Evolutionary conservation across 2,888 invertebrate species (phyloP).

Genomic region (Eristalis pertinax): DNA sequence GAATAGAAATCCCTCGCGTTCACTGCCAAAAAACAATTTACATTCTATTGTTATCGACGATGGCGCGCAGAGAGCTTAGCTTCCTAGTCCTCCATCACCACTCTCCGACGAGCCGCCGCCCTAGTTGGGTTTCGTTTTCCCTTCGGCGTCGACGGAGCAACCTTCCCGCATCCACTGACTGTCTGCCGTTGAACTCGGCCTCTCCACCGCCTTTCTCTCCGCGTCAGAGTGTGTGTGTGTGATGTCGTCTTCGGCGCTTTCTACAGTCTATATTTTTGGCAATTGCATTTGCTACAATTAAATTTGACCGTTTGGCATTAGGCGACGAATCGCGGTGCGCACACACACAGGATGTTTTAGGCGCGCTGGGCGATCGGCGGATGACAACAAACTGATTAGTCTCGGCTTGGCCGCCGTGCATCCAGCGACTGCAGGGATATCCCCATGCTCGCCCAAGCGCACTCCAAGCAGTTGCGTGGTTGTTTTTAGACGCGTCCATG

Average conservation of each 20-base stretch:
- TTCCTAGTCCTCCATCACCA: not conserved
- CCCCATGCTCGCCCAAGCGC: not conserved
- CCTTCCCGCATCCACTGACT: slow-evolving; percentile 2
- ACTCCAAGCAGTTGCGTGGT: not conserved
- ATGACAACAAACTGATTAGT: slow-evolving; percentile 12
- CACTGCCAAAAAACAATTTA: slow-evolving; percentile 68
- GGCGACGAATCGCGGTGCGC: not conserved
- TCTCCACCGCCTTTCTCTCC: not conserved
- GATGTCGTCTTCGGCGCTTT: too few species aligned
- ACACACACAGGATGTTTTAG: not conserved
- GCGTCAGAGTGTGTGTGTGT: not conserved
- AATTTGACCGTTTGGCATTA: slow-evolving; percentile 49
- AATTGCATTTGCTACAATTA: slow-evolving; percentile 68
- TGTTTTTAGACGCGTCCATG: slow-evolving; percentile 11
- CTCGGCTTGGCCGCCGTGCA: not conserved
- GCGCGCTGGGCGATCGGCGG: not conserved
- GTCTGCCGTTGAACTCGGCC: slow-evolving; percentile 56
- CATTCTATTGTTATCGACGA: slow-evolving; percentile 66
- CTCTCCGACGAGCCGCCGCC: not conserved
- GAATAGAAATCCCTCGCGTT: slow-evolving; percentile 24
- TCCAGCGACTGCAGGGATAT: not conserved
- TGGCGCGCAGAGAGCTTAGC: slow-evolving; percentile 34
- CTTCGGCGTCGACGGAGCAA: slow-evolving; percentile 16
- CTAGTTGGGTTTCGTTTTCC: not conserved
- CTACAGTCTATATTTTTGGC: slow-evolving; percentile 43